These are phyloP conservation scores for Eciton burchellii DNA, from an alignment of 1,140 invertebrate species.

Conservation along the genomic window DNA sequence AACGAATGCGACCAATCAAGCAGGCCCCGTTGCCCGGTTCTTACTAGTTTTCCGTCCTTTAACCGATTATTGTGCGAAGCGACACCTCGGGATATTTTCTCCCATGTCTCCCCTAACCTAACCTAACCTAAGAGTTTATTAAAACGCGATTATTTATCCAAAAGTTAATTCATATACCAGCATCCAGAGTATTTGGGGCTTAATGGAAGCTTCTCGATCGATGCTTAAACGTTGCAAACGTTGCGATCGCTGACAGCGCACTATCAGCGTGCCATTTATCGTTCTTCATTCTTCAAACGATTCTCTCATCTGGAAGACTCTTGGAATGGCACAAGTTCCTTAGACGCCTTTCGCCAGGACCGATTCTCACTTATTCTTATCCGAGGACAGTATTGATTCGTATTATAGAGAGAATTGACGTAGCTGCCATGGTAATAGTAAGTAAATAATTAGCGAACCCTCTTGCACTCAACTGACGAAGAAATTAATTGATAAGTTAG, in stretches of 20 bases:
- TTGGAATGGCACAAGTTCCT: slow-evolving; percentile 9
- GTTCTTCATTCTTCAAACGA: slow-evolving; percentile 3
- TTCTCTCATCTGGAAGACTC: slow-evolving; percentile 22
- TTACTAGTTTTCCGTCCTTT: slow-evolving; percentile 17
- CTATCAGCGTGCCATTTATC: not conserved
- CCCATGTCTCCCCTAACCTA: no score
- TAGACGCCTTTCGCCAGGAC: not conserved
- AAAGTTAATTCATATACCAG: no score
- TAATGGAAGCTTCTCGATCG: no score
- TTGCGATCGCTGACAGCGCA: not conserved
- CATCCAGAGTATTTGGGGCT: no score
- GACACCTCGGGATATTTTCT: slow-evolving; percentile 2
- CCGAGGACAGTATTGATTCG: slow-evolving; percentile 34
- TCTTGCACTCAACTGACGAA: slow-evolving; percentile 28
- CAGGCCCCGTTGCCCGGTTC: not conserved
- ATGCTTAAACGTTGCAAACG: not conserved
- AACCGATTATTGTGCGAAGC: not conserved
- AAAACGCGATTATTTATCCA: not conserved
- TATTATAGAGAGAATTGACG: slow-evolving; percentile 39
- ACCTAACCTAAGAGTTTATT: not conserved
- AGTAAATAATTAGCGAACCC: slow-evolving; percentile 50
- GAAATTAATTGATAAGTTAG: slow-evolving; percentile 62
- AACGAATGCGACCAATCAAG: slow-evolving; percentile 8
- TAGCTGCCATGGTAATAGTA: slow-evolving; percentile 45
- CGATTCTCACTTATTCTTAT: slow-evolving; percentile 32